Evolutionary conservation across 2,113 vertebrate species (phyloP), one percentile per base, ranked within the genome.

Genomic region (Oreamnos americanus): DNA sequence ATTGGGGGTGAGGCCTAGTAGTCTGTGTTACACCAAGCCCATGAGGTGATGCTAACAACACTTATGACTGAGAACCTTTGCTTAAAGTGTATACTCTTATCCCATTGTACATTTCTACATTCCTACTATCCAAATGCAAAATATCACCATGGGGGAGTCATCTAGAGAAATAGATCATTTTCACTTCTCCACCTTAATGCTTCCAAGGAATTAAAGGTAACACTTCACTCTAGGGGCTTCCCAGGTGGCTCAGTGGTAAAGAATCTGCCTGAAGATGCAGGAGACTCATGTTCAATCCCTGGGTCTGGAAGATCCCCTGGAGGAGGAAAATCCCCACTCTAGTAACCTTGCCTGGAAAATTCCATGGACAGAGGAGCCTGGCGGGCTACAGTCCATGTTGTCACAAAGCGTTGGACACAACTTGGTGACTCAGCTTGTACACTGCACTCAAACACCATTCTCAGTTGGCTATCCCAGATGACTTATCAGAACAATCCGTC

Each of bases 241-340:
- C 67, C 67, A 71, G 10, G 5, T 71, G 67, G 67, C 67, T 71
- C 19, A 71, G n/a, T 71, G n/a, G n/a, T 39, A 71, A 39, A 71
- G 67, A 71, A 71, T 71, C 67, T 71, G 10, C 19, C 67, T 71
- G n/a, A 71, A 3, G 21, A 39, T 39, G 10, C 19, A 71, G n/a
- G 67, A 71, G 67, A 71, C 0, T 0, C 19, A 23, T 39, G 17
- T 39, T 71, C 10, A 5, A 0, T 71, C 67, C n/a, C n/a, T 71
- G n/a, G n/a, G 5, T 71, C n/a, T 39, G 67, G 10, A 36, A 71
- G 67, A 39, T 71, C 67, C 1, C n/a, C 67, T 71, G 10, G 67
- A 71, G n/a, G 19, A 39, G 67, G 10, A 39, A 23, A 39, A 71
- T 43, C 43, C n/a, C 67, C n/a, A 71, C 67, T 71, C 67, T 19